Base-by-base conservation (phyloP, 2,113 vertebrate species). In the Blennius ocellaris region DNA sequence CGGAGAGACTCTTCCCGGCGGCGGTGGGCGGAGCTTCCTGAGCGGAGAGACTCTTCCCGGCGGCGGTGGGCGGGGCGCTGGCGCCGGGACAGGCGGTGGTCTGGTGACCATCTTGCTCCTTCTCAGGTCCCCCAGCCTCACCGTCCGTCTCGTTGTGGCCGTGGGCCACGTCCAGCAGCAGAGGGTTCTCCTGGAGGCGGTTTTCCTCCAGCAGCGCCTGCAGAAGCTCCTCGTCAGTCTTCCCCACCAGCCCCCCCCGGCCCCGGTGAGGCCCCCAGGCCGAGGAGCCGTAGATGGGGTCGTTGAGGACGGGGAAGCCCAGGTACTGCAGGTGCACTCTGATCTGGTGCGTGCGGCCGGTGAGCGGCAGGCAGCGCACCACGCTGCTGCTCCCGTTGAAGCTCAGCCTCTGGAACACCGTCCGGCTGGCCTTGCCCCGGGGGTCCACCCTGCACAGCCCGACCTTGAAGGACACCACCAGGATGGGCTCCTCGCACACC, bases 301-400 rank as follows among this genome's bases (percentile, higher is more conserved):
- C 98, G 0, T 97, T 97, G 69, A 97, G 67, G 6, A 99, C 98
- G 14, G 98, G 97, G 62, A 98, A 94, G 0, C 98, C 98, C 84
- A 99, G 78, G 70, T 93, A 99, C 90, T 99, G 98, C 57, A 99
- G 92, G 70, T 99, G 98, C 8, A 99, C 97, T 1, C 97, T 95
- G 80, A 99, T 99, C 92, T 99, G 98, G 89, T 99, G 98, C 0
- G 96, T 99, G 37, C 98, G 97, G 14, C 98, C 98, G 0, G 98
- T 99, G 1, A 94, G 93, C 0, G 98, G 98, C 3, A 91, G 89
- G 69, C 98, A 99, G 16, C 77, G 94, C 3, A 99, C 96, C 12
- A 99, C 95, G 0, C 97, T 99, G 53, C 77, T 96, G 68, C 57
- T 92, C 2, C 97, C 97, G 0, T 98, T 98, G 83, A 94, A 98